Evolutionary conservation across 2,888 invertebrate genomes (phyloP), one percentile per base, ranked within the genome.

Genomic region (Zygogramma bicolorata): DNA sequence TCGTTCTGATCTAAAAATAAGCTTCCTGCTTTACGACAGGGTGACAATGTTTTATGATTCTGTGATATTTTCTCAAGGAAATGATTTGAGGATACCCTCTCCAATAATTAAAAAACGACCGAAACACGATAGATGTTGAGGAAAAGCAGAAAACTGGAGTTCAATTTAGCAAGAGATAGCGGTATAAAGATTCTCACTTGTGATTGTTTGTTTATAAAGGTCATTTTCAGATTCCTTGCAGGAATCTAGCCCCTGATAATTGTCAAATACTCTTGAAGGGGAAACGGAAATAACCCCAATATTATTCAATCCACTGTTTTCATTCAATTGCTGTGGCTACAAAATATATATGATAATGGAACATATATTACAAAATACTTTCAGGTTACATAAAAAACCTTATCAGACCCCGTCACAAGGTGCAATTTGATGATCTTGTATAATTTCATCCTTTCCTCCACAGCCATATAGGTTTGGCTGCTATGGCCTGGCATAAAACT

Each of bases 1-100:
- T 71, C 72, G 49, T 61, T 75, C 59, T 67, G 72, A 70, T 70
- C 74, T 77, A 63, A 62, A 74, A 76, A 60, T 62, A 66, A 42
- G 57, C 68, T 20, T 59, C 59, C 62, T 68, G 68, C 67, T 68
- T 42, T 34, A 68, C 68, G 57, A 68, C 68, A 68, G 68, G 61
- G 49, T 60, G 31, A 29, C 1, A 1, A 27, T 71, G n/a, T 25
- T 57, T 38, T 49, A 46, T 34, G 53, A 46, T 10, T 53, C 38
- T 15, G 49, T 61, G 57, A 46, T 8, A 27, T 29, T 65, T 65
- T 7, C 27, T 29, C n/a, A 31, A 29, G 8, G 18, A 46, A 42
- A 13, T n/a, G 15, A 25, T 22, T 53, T 22, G 10, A 53, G 25
- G n/a, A 27, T 27, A 10, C 8, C 20, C n/a, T 38, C 8, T 38